These are phyloP conservation scores for Ligdia adustata DNA, from an alignment of 2,888 invertebrate species.

Conservation along the genomic window DNA sequence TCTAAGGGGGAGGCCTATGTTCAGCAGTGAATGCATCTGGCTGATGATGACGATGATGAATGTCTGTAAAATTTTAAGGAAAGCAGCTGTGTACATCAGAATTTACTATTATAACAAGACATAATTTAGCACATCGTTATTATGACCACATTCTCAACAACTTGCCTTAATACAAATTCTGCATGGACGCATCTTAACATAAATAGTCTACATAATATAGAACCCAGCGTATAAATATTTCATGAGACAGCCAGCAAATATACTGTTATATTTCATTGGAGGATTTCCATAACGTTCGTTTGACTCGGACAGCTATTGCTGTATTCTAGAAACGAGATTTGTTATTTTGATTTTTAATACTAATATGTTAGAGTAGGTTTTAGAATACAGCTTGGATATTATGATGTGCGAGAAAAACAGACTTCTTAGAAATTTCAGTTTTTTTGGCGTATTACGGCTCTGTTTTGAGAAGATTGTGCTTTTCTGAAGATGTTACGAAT, in stretches of 20 bases:
- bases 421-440: no score
- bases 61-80: no score
- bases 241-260: conserved; percentile 40
- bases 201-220: conserved; percentile 25
- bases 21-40: no score
- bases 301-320: conserved; percentile 18
- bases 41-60: no score
- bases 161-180: background rate
- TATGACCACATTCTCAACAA: conserved; percentile 2
- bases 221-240: conserved; percentile 37
- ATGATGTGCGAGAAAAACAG: no score
- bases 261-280: conserved; percentile 42
- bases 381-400: background rate
- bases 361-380: background rate
- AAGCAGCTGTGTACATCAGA: no score
- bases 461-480: no score
- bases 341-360: conserved; percentile 10
- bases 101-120: no score
- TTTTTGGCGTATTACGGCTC: no score
- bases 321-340: conserved; percentile 12
- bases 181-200: conserved; percentile 23
- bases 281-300: conserved; percentile 37
- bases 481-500: no score
- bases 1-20: no score
- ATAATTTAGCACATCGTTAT: no score